These are phyloP conservation scores for Chorisops tibialis DNA, from an alignment of 2,888 invertebrate species.

Conservation along the genomic window DNA sequence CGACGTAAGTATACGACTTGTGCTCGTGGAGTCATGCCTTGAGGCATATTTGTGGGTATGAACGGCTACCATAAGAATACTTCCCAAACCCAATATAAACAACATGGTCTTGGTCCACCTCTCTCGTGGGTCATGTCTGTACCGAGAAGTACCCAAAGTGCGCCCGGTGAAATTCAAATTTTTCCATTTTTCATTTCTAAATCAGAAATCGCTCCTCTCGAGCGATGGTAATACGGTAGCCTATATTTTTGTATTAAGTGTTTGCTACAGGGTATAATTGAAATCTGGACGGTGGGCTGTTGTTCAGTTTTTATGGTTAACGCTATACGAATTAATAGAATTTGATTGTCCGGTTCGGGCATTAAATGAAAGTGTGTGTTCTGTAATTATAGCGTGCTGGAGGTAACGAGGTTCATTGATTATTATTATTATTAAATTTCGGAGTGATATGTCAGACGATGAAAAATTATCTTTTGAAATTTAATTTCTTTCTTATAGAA, in stretches of 20 bases:
- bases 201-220: slow-evolving; percentile 1
- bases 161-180: background rate
- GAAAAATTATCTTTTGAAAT: background rate
- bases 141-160: background rate
- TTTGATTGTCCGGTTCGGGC: background rate
- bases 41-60: background rate
- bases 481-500: too few species aligned
- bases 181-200: slow-evolving; percentile 14
- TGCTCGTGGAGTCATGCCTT: background rate
- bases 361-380: slow-evolving; percentile 2
- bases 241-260: background rate
- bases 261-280: slow-evolving; percentile 17
- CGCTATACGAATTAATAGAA: background rate
- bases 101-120: background rate
- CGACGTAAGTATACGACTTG: background rate
- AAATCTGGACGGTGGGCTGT: slow-evolving; percentile 12
- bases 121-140: too few species aligned
- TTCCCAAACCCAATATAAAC: background rate
- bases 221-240: slow-evolving; percentile 19
- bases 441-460: background rate
- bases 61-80: too few species aligned
- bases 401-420: slow-evolving; percentile 19
- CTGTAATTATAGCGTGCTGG: slow-evolving; percentile 19
- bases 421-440: background rate
- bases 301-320: slow-evolving; percentile 3